These are phyloP conservation scores for Nezara viridula DNA, from an alignment of 2,888 invertebrate genomes.

Conservation along the genomic window DNA sequence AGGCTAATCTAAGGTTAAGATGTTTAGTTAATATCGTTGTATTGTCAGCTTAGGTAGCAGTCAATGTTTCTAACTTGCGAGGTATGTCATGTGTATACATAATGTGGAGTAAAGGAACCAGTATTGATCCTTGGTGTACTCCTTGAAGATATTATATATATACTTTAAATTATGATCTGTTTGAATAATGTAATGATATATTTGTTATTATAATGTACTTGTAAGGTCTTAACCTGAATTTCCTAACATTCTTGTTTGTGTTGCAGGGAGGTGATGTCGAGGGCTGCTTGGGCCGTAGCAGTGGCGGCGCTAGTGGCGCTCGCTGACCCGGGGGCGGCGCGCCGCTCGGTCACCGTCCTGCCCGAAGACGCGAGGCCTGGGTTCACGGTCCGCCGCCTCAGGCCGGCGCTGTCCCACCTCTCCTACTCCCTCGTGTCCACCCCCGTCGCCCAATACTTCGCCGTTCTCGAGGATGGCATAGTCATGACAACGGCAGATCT, in stretches of 20 bases:
- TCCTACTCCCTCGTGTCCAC: conserved; percentile 80
- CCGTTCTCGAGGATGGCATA: conserved; percentile 87
- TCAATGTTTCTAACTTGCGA: no score
- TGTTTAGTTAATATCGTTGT: no score
- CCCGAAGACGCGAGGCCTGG: conserved; percentile 93
- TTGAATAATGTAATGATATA: no score
- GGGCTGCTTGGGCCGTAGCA: conserved; percentile 39
- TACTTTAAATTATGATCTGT: no score
- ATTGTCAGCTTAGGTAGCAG: no score
- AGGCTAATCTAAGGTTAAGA: no score
- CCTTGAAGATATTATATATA: no score
- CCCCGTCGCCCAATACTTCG: conserved; percentile 87
- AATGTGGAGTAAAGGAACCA: no score
- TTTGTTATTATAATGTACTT: no score
- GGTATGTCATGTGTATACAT: no score
- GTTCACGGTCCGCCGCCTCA: conserved; percentile 86
- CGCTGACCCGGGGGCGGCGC: conserved; percentile 60
- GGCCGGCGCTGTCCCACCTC: conserved; percentile 66
- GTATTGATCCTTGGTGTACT: no score
- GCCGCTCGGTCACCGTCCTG: conserved; percentile 73
- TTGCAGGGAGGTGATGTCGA: conserved; percentile 52
- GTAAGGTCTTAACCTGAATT: no score
- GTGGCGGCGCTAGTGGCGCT: conserved; percentile 45
- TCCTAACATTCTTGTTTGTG: background rate
- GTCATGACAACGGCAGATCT: conserved; percentile 93